phyloP scores from a whole-genome alignment of 2,797 vertebrate species.

The Danio kyathit region DNA sequence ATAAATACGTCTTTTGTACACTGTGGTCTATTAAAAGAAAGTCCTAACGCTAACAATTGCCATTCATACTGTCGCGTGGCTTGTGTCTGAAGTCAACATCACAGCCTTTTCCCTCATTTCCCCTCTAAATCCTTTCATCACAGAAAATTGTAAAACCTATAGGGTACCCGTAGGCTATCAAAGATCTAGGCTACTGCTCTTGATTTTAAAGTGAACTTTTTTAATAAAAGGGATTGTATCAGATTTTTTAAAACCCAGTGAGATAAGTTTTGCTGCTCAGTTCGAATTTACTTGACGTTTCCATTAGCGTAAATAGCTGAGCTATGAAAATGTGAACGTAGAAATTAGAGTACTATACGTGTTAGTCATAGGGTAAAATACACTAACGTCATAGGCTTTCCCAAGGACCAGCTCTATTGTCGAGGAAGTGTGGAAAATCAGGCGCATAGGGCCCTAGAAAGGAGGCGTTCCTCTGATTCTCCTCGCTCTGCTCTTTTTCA shows the following conservation, averaged over 20 bases:
- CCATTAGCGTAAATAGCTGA: background rate
- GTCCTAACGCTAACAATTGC: slow-evolving; percentile 42
- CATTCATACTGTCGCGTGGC: slow-evolving; percentile 61
- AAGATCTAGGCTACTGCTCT: too few relatives aligned
- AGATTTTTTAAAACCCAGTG: background rate
- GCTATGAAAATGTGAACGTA: background rate
- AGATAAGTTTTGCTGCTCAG: background rate
- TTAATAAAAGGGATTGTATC: background rate
- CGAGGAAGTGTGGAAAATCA: slow-evolving; percentile 80
- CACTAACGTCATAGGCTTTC: slow-evolving; percentile 60
- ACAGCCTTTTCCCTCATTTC: background rate
- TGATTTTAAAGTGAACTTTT: too few relatives aligned
- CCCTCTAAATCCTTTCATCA: background rate
- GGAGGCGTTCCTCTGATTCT: slow-evolving; percentile 83
- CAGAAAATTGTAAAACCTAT: background rate
- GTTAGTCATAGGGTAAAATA: background rate
- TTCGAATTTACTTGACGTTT: background rate
- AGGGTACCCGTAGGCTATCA: background rate
- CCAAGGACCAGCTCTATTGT: slow-evolving; percentile 77
- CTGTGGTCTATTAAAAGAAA: slow-evolving; percentile 52
- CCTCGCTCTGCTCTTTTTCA: slow-evolving; percentile 75
- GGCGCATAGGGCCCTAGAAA: slow-evolving; percentile 74
- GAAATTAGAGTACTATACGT: background rate
- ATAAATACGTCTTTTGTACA: slow-evolving; percentile 63
- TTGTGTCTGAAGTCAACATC: slow-evolving; percentile 8